phyloP scores from a whole-genome alignment of 2,888 invertebrate genomes.

The Sarcophaga caerulescens region DNA sequence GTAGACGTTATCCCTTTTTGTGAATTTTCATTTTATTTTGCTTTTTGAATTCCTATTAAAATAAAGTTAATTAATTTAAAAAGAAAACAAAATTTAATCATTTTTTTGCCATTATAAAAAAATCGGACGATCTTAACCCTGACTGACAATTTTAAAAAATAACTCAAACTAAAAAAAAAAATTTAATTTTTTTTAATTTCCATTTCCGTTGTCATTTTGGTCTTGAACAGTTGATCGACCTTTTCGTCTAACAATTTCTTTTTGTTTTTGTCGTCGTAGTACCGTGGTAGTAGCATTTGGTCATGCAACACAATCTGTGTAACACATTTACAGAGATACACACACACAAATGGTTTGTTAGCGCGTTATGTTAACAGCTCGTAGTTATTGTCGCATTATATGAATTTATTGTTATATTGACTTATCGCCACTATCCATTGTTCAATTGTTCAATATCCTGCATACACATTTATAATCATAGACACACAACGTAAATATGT shows the following conservation, averaged over 20 bases:
- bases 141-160: too few species aligned
- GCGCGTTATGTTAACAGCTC: constrained; percentile 37
- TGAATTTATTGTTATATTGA: constrained; percentile 56
- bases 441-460: constrained; percentile 39
- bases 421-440: constrained; percentile 45
- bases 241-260: not conserved
- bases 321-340: not conserved
- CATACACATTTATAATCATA: constrained; percentile 5
- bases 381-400: constrained; percentile 26
- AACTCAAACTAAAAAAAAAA: too few species aligned
- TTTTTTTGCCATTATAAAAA: too few species aligned
- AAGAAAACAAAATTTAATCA: too few species aligned
- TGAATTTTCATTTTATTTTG: too few species aligned
- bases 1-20: too few species aligned
- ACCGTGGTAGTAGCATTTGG: not conserved
- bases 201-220: constrained; percentile 57
- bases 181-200: too few species aligned
- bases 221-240: not conserved
- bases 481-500: not conserved
- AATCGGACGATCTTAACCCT: too few species aligned
- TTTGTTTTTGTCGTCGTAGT: too few species aligned
- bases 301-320: not conserved
- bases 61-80: too few species aligned
- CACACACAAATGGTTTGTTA: constrained; percentile 23
- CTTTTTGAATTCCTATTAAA: too few species aligned